Evolutionary conservation across 2,888 invertebrate genomes (phyloP).

Genomic region (Argyra leucocephala): DNA sequence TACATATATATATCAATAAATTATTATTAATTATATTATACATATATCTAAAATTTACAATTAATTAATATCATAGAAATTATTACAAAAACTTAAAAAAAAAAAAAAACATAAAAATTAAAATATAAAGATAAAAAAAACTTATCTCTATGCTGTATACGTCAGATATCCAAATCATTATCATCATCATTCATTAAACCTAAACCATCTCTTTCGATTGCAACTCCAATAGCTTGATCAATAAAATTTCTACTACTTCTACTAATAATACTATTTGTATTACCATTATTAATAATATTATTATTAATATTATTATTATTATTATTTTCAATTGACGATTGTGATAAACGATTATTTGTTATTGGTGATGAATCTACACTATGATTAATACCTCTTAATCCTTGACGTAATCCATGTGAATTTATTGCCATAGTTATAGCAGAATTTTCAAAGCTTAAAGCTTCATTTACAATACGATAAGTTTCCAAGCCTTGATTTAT

Average conservation of each 20-base stretch:
- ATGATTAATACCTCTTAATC: too few relatives aligned
- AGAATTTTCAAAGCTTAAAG: not conserved
- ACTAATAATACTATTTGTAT: not conserved
- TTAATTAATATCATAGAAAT: too few relatives aligned
- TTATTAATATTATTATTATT: not conserved
- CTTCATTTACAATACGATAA: not conserved
- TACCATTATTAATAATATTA: not conserved
- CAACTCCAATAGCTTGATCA: not conserved
- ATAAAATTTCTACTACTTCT: not conserved
- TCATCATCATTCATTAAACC: not conserved
- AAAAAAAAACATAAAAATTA: too few relatives aligned
- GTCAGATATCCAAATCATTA: not conserved
- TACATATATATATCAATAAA: too few relatives aligned
- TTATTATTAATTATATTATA: too few relatives aligned
- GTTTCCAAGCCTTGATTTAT: not conserved
- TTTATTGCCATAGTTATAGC: not conserved
- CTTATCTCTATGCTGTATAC: too few relatives aligned
- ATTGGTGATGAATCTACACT: not conserved
- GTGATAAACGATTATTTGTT: not conserved
- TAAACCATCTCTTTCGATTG: not conserved
- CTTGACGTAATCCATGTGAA: not conserved
- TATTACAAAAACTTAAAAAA: too few relatives aligned
- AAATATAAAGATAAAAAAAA: too few relatives aligned
- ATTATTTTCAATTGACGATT: too few relatives aligned
- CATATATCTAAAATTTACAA: too few relatives aligned